These are phyloP conservation scores for Chymomyza fuscimana DNA, from an alignment of 2,888 invertebrate genomes.

Conservation along the genomic window DNA sequence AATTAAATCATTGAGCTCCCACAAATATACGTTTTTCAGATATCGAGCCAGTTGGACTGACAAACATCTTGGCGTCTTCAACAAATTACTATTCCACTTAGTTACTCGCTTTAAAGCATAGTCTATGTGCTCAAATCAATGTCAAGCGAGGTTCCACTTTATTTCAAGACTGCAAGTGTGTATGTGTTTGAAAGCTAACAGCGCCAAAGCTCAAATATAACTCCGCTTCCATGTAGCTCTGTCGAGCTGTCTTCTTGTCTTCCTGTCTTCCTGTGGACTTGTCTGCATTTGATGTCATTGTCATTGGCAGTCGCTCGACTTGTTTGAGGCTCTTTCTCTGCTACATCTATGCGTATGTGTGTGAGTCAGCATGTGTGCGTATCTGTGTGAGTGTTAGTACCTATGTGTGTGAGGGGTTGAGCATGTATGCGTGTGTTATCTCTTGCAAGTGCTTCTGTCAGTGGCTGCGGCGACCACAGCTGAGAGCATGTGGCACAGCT, in stretches of 20 bases:
- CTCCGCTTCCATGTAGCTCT: constrained; percentile 15
- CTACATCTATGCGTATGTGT: constrained; percentile 22
- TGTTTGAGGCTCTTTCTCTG: constrained; percentile 42
- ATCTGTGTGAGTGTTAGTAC: background rate
- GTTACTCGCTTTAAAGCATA: no score
- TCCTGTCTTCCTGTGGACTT: constrained; percentile 44
- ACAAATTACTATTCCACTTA: no score
- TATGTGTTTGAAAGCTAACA: constrained; percentile 34
- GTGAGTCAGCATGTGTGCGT: background rate
- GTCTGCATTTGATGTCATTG: constrained; percentile 71
- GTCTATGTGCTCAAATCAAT: background rate
- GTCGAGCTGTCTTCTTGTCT: constrained; percentile 11
- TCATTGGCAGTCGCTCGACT: constrained; percentile 61
- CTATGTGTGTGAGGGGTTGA: constrained; percentile 7
- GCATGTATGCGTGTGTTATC: constrained; percentile 5
- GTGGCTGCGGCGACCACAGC: constrained; percentile 21
- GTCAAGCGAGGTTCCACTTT: constrained; percentile 10
- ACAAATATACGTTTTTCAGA: no score
- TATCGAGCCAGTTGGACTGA: no score
- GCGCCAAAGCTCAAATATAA: constrained; percentile 31
- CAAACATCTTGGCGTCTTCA: no score
- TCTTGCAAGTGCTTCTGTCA: constrained; percentile 26
- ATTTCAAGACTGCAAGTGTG: background rate
- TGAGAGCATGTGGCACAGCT: background rate
- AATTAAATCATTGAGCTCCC: no score